Conservation (phyloP, 2,113 vertebrate species). For the Galeopterus variegatus region DNA sequence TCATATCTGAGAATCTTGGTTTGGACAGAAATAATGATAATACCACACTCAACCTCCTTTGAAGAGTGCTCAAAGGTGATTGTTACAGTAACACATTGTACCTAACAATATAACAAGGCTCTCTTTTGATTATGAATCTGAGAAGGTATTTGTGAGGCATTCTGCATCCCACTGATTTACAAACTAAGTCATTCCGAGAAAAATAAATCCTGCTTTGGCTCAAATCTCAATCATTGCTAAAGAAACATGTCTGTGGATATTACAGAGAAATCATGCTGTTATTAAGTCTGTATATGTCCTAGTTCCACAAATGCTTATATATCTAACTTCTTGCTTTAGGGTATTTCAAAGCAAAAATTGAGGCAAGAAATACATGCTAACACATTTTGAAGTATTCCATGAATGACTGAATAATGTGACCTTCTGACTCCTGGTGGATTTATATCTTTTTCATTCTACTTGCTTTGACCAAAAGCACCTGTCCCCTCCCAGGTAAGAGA, state of each 20-base stretch:
- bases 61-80: neutral
- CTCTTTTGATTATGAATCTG: neutral
- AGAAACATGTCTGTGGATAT: neutral
- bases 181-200: neutral
- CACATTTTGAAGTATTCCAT: neutral
- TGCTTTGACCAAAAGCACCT: neutral
- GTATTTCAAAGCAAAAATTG: neutral
- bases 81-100: neutral
- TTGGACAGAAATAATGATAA: conserved; percentile 18
- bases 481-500: neutral
- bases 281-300: neutral
- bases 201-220: neutral
- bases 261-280: neutral
- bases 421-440: neutral
- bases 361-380: neutral
- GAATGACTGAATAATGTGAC: neutral
- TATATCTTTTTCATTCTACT: neutral
- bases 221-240: conserved; percentile 32
- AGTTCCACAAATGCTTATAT: neutral
- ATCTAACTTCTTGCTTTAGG: neutral
- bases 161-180: neutral
- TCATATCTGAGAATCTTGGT: neutral
- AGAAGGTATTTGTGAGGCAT: neutral
- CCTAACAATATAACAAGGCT: neutral
- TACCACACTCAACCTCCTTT: neutral